Evolutionary conservation across 2,113 vertebrate species (phyloP), one percentile per base, ranked within the genome.

Genomic region (Cromileptes altivelis): DNA sequence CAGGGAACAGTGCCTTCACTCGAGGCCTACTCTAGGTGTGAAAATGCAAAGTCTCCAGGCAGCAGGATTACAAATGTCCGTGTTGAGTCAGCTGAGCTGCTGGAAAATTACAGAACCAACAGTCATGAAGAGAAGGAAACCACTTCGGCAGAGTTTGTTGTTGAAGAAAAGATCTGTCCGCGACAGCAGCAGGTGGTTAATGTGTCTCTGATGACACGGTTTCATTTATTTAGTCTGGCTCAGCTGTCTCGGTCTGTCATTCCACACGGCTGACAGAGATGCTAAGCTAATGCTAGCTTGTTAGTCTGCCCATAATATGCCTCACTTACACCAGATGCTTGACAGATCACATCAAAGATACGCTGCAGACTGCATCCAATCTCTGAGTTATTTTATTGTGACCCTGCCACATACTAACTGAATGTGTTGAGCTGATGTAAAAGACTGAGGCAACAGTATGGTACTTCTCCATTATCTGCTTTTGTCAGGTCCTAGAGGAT

Each of bases 131-230:
- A 19, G 40, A 60, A 60, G 37, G 27, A 65, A 69, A 76, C 9
- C 17, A 74, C 33, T 57, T 78, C 42, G 45, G 75, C 49, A 18
- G 21, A 52, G 62, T 68, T 42, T 65, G 80, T 50, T 64, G 61
- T 63, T 71, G 65, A 78, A 79, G 63, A 73, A 76, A 74, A 60
- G 72, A 70, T 33, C 74, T 23, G 70, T 69, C 72, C 15, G 2
- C 37, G 33, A 70, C 71, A 63, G 81, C 55, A 73, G 88, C 90
- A 91, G 87, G 76, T 90, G 85, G 80, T 80, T 91, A 87, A 90
- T 82, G 81, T 62, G 72, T 88, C 70, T 88, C 88, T 45, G 19
- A 80, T 80, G 76, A 76, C 70, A 81, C 27, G 21, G 53, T 76
- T 78, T 70, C 6, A 80, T 79, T 68, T 52, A 11, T 75, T 60